Conservation (phyloP, 2,888 invertebrate species). For the Pseudoips prasinana region DNA sequence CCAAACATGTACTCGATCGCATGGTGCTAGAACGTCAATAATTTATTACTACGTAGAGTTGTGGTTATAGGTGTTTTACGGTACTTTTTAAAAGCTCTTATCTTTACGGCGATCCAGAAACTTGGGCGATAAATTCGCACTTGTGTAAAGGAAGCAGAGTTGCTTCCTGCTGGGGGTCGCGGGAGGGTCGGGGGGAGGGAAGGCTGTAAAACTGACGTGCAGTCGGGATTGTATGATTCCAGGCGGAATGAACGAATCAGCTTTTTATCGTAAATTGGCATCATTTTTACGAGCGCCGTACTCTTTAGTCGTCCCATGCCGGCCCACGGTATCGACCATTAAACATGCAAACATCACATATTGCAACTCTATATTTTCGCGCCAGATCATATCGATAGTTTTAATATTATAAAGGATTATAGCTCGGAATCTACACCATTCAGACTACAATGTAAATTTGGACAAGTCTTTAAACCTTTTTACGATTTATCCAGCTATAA, state of each 20-base stretch:
- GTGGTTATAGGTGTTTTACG: slow-evolving; percentile 27
- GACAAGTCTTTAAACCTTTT: no score
- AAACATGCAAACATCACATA: no score
- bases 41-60: slow-evolving; percentile 4
- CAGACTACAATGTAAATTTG: no score
- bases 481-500: no score
- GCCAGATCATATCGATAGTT: no score
- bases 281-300: slow-evolving; percentile 45
- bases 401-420: no score
- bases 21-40: no score
- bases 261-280: slow-evolving; percentile 55
- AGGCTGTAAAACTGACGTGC: slow-evolving; percentile 33
- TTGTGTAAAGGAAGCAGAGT: slow-evolving; percentile 21
- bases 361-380: no score
- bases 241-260: slow-evolving; percentile 39
- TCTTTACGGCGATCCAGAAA: slow-evolving; percentile 37
- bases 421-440: no score
- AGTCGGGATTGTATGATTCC: slow-evolving; percentile 33
- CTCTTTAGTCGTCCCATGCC: neutral
- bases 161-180: neutral
- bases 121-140: slow-evolving; percentile 48
- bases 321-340: neutral
- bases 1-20: no score
- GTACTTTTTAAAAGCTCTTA: slow-evolving; percentile 45
- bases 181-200: neutral